Evolutionary conservation across 2,113 vertebrate species (phyloP).

Genomic region (Ameiurus melas): DNA sequence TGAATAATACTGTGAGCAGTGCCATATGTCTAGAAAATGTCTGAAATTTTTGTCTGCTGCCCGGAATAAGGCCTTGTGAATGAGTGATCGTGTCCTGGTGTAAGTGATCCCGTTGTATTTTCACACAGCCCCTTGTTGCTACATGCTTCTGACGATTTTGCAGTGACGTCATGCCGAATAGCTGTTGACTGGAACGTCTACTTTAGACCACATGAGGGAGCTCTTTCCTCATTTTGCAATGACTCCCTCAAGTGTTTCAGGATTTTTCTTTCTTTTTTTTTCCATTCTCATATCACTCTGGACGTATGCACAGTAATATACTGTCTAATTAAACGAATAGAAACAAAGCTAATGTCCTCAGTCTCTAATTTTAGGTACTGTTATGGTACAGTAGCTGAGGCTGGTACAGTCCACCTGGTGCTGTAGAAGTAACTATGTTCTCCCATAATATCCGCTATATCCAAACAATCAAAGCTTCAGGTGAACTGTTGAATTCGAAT

Average conservation of each 20-base stretch:
- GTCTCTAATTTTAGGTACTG: slow-evolving; percentile 29
- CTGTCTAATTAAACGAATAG: slow-evolving; percentile 60
- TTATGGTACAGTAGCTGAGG: background rate
- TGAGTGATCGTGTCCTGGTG: slow-evolving; percentile 33
- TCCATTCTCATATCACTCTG: slow-evolving; percentile 69
- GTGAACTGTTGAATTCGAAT: background rate
- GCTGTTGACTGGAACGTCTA: slow-evolving; percentile 36
- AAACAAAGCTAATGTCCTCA: slow-evolving; percentile 4
- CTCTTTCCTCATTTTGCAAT: slow-evolving; percentile 57
- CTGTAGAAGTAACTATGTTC: background rate
- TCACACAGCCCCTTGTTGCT: background rate
- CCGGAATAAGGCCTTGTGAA: slow-evolving; percentile 56
- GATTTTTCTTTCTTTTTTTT: slow-evolving; percentile 45
- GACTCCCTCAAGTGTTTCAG: slow-evolving; percentile 54
- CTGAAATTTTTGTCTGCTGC: slow-evolving; percentile 47
- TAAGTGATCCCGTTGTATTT: background rate
- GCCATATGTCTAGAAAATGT: slow-evolving; percentile 68
- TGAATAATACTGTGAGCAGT: slow-evolving; percentile 75
- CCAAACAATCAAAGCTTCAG: background rate
- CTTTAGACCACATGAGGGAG: slow-evolving; percentile 66
- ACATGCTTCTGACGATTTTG: background rate
- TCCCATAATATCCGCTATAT: background rate
- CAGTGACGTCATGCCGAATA: background rate
- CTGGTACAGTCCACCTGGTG: slow-evolving; percentile 2
- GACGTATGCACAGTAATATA: slow-evolving; percentile 70